Conservation (phyloP, 1,140 invertebrate species). For the Drosophila bocki region DNA sequence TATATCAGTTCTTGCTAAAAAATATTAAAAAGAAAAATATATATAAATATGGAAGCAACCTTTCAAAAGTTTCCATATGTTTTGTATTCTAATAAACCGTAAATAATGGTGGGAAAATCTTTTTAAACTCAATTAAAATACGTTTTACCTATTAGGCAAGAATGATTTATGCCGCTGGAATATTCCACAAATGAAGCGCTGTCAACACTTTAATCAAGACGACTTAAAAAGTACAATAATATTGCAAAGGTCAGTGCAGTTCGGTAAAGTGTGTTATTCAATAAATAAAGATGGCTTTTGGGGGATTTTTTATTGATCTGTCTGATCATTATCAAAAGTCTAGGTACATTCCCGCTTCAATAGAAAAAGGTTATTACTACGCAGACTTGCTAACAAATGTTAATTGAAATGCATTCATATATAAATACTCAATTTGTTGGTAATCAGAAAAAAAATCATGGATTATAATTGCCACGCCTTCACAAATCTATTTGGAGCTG, state of each 20-base stretch:
- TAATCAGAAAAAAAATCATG: not conserved
- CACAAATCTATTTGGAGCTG: not conserved
- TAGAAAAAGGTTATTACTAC: not conserved
- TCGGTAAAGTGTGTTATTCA: not conserved
- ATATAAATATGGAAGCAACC: not conserved
- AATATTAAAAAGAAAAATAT: not conserved
- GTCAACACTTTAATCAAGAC: slow-evolving; percentile 43
- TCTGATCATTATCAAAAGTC: not conserved
- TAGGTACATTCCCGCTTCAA: not conserved
- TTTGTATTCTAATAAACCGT: slow-evolving; percentile 7
- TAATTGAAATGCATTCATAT: not conserved
- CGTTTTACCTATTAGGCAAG: not conserved
- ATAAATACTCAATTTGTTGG: not conserved
- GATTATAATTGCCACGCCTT: slow-evolving; percentile 2
- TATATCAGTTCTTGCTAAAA: slow-evolving; percentile 37
- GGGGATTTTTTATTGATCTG: not conserved
- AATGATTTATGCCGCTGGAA: slow-evolving; percentile 21
- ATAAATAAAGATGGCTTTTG: not conserved
- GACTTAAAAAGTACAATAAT: slow-evolving; percentile 7
- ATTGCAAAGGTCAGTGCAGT: slow-evolving; percentile 7
- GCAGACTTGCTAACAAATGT: not conserved
- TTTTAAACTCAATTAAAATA: slow-evolving; percentile 7
- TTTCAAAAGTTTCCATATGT: slow-evolving; percentile 1
- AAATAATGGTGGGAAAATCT: slow-evolving; percentile 12
- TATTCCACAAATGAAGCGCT: slow-evolving; percentile 44